Conservation (phyloP, 1,140 invertebrate genomes). For the Diachasmimorpha longicaudata region DNA sequence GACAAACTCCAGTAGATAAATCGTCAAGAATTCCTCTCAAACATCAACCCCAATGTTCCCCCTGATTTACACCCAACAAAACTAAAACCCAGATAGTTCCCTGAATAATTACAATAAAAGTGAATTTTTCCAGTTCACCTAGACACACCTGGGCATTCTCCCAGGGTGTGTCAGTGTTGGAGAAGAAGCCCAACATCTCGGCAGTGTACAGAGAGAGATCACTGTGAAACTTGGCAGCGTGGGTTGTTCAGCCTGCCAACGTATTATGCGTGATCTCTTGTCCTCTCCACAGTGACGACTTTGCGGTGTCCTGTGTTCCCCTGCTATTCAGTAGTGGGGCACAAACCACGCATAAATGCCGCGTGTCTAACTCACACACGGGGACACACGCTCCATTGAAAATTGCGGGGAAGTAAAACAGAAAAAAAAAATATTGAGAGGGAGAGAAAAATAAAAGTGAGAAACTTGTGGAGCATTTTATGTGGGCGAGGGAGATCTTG, state of each 20-base stretch:
- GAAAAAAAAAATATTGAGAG: background rate
- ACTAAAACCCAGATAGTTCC: background rate
- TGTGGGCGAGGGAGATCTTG: background rate
- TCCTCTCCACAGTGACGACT: conserved; percentile 27
- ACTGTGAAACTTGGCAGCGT: background rate
- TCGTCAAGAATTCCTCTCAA: no score
- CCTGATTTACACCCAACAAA: no score
- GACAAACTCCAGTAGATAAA: no score
- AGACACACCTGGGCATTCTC: background rate
- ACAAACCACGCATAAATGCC: conserved; percentile 38
- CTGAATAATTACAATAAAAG: background rate
- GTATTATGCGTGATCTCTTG: conserved; percentile 45
- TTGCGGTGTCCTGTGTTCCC: background rate
- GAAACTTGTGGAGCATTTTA: background rate
- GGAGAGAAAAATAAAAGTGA: background rate
- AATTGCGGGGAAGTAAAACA: background rate
- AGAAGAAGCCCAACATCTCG: background rate
- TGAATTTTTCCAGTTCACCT: background rate
- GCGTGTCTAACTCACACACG: conserved; percentile 22
- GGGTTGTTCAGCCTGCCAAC: conserved; percentile 8
- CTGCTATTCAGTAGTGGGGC: background rate
- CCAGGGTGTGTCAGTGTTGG: background rate
- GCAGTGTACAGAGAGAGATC: background rate
- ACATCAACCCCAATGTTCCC: no score
- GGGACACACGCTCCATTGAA: background rate